phyloP scores from a whole-genome alignment of 2,797 vertebrate species.

The Centropyge bicolor region DNA sequence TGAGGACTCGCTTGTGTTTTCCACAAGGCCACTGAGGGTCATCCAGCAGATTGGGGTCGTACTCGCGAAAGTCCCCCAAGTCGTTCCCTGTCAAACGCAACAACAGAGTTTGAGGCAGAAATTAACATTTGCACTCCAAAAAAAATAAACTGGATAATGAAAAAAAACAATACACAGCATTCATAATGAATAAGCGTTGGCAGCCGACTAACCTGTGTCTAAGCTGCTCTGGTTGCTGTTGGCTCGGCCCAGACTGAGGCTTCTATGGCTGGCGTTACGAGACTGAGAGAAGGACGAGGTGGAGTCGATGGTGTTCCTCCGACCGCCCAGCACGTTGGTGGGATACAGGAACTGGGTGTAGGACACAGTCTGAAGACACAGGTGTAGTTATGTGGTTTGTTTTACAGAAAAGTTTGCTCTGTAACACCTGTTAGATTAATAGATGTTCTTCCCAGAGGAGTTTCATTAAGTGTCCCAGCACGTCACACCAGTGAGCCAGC shows the following conservation, averaged over 20 bases:
- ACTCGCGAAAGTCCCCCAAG: constrained; percentile 92
- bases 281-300: constrained; percentile 96
- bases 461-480: neutral
- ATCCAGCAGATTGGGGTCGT: constrained; percentile 97
- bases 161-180: neutral
- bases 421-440: neutral
- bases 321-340: constrained; percentile 93
- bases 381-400: neutral
- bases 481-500: neutral
- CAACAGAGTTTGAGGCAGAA: constrained; percentile 19
- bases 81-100: constrained; percentile 89
- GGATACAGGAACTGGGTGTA: constrained; percentile 98
- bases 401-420: neutral
- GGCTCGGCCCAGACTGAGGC: constrained; percentile 93
- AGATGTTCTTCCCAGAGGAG: neutral
- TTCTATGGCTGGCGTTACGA: constrained; percentile 96
- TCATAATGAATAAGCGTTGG: neutral
- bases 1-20: constrained; percentile 98
- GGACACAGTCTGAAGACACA: constrained; percentile 91
- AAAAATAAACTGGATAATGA: neutral
- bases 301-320: constrained; percentile 98
- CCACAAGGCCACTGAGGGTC: constrained; percentile 99
- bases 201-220: constrained; percentile 88
- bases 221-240: constrained; percentile 98
- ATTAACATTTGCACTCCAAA: neutral